These are phyloP conservation scores for Sphaerodactylus townsendi DNA, from an alignment of 2,113 vertebrate species.

Conservation along the genomic window DNA sequence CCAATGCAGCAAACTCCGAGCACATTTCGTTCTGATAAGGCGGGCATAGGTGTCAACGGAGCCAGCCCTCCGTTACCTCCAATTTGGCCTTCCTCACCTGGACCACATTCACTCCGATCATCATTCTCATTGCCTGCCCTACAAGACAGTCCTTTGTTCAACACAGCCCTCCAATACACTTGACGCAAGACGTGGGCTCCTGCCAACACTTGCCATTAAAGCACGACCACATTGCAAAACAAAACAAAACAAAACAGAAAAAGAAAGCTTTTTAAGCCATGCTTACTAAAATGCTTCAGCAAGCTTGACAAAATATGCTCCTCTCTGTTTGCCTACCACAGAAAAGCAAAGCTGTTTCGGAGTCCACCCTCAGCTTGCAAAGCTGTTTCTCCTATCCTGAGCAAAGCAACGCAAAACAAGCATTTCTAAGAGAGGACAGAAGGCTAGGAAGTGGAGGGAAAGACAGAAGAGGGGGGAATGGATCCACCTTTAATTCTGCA, in stretches of 20 bases:
- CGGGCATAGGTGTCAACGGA: neutral
- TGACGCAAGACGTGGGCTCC: neutral
- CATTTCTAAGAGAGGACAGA: conserved; percentile 1
- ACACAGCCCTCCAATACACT: neutral
- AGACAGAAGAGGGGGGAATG: neutral
- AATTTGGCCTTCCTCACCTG: conserved; percentile 26
- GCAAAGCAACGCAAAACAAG: conserved; percentile 24
- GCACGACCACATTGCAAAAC: conserved; percentile 26
- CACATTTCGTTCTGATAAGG: conserved; percentile 21
- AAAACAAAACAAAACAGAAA: no score
- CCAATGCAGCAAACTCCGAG: neutral
- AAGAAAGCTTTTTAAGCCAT: conserved; percentile 8
- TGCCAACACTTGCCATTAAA: neutral
- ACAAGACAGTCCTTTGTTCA: conserved; percentile 27
- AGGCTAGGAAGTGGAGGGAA: neutral
- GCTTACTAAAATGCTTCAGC: conserved; percentile 41
- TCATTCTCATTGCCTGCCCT: conserved; percentile 37
- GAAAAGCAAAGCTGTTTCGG: conserved; percentile 44
- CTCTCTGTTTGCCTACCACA: conserved; percentile 35
- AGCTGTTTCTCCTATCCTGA: conserved; percentile 33
- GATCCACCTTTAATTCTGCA: neutral
- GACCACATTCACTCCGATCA: conserved; percentile 35
- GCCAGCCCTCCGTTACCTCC: neutral
- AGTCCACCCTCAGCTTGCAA: neutral
- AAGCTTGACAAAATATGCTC: conserved; percentile 40